Evolutionary conservation across 2,113 vertebrate species (phyloP), one percentile per base, ranked within the genome.

Genomic region (Pelvicachromis taeniatus): DNA sequence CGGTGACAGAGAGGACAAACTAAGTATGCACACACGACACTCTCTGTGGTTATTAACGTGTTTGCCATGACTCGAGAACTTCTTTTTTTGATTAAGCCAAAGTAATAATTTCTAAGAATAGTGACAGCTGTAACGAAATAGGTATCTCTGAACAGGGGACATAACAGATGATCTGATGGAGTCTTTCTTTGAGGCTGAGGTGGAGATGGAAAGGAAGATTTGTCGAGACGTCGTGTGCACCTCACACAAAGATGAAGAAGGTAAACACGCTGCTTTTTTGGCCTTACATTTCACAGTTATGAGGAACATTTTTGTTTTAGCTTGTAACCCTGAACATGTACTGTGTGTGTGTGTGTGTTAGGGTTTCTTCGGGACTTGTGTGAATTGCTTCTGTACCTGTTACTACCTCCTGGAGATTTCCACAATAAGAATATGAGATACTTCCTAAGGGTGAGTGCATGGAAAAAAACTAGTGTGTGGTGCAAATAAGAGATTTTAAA

Each of bases 371-470:
- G 97, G 88, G 98, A 99, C 96, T 96, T 99, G 90, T 99, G 98
- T 95, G 99, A 99, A 96, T 96, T 99, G 95, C 97, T 99, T 96
- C 90, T 99, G 92, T 99, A 99, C 95, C 97, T 99, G 95, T 97
- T 99, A 96, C 98, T 99, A 98, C 99, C 99, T 98, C 97, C 98
- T 96, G 98, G 98, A 97, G 99, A 99, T 96, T 99, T 99, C 97
- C 99, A 99, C 97, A 99, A 98, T 96, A 99, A 99, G 96, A 99
- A 98, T 96, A 99, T 99, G 98, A 96, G 99, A 98, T 99, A 99
- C 95, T 99, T 99, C 96, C 96, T 99, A 92, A 97, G 98, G 97
- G 99, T 99, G 94, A 97, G 96, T 87, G 4, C 40, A 59, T 52
- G 84, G 11, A 63, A 63, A 29, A 29, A 63, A 63, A 77, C 26